Base-by-base conservation (phyloP, 2,888 invertebrate genomes). In the Microctonus hyperodae region DNA sequence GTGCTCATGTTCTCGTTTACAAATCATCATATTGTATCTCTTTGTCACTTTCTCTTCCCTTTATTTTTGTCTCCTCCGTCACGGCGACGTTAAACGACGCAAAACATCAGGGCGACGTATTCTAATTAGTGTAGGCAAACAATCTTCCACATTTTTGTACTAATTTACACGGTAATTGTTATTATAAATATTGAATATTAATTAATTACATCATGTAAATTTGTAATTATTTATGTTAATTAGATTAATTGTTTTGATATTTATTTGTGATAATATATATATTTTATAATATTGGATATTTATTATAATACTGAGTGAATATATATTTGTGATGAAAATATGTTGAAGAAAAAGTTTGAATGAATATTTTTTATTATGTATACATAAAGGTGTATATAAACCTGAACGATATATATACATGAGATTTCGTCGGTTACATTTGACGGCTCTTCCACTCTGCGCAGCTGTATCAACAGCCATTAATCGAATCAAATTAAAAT, bases 401-500 rank as follows among this genome's bases (percentile, higher is more conserved):
- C 10, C 4, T 35, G 35, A 9, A 35, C 10, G n/a, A 44, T 16
- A n/a, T 44, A 37, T 37, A 44, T 44, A 37, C n/a, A 6, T 44
- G 16, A 20, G 6, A 44, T 44, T 1, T 20, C 16, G 44, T 7
- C 44, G 16, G 44, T 44, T 44, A 16, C 7, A 7, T 6, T 16
- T 7, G 1, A 16, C 7, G 1, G 16, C 6, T 7, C 16, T 44
- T 16, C 16, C 44, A 44, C 44, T 16, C 44, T 73, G 71, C 73
- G 69, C 81, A 81, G 82, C 81, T 81, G 81, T 76, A 78, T 75
- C 77, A 81, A 82, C 78, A 78, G 68, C 75, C 74, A 77, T 77
- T 74, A 76, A 76, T 76, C 75, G 74, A 76, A 76, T 74, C 73
- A 69, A 72, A 76, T 71, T 74, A 71, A 70, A 73, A 75, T 74